Base-by-base conservation (phyloP, 2,888 invertebrate genomes). In the Drosophila helvetica region DNA sequence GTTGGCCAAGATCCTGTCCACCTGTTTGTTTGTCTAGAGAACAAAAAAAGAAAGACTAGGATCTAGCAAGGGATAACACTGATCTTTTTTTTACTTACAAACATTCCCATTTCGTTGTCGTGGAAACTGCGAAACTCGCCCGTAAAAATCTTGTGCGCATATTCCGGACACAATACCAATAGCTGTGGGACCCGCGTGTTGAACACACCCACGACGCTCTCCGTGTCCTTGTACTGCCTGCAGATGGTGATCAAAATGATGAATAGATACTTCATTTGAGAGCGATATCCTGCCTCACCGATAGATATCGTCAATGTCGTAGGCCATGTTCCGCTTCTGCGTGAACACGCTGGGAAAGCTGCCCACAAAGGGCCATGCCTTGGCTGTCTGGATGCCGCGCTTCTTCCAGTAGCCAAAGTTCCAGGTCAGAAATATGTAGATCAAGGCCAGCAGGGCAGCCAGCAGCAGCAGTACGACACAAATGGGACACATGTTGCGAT, bases 1-100 rank as follows among this genome's bases (percentile, higher is more conserved):
- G 61, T 92, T 91, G 0, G 91, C 90, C n/a, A 92, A 70, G 3
- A 94, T 78, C 0, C 92, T 91, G 74, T 94, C 94, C 0, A 73
- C 63, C 12, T 91, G 83, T 48, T 92, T 90, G 69, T 92, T 89
- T 5, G 91, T 46, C 74, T 88, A 54, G n/a, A 3, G 27, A 38
- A 54, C 18, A 3, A 22, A 38, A 1, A 0, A 5, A 33, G 3
- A 12, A 33, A 33, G 33, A 33, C 30, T 33, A 1, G 33, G 2
- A 1, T 33, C 4, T 6, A 33, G 33, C 12, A 2, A 33, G 12
- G 2, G 5, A 12, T 33, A 12, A 33, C 8, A 27, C 27, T 8
- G 5, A 33, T 12, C 15, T 7, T 7, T 1, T 15, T 8, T 8
- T 7, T 25, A 85, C 85, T 72, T 62, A 90, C 91, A 80, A 81